Conservation (phyloP, 2,113 vertebrate species). For the Otus sunia region DNA sequence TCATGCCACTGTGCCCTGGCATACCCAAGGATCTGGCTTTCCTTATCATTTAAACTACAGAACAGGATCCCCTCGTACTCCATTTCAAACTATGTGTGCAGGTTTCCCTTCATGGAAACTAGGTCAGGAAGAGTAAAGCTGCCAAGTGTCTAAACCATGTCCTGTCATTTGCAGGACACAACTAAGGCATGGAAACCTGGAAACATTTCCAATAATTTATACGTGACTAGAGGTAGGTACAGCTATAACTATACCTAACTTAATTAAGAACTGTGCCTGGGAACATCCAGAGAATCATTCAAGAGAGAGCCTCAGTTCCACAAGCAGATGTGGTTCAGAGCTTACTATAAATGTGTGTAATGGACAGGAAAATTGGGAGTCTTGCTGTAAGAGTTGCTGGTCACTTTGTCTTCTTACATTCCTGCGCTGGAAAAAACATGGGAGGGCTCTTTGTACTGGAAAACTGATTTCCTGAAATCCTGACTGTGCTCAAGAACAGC, state of each 20-base stretch:
- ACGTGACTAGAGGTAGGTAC: not conserved
- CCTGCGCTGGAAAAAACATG: not conserved
- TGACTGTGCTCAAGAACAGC: not conserved
- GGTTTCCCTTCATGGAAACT: not conserved
- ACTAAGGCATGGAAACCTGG: not conserved
- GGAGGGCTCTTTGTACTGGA: not conserved
- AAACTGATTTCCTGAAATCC: not conserved
- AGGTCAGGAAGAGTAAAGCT: not conserved
- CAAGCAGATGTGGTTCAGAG: not conserved
- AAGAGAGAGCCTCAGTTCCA: not conserved
- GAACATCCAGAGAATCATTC: not conserved
- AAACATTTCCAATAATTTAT: not conserved
- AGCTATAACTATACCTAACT: not conserved
- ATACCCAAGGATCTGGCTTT: not conserved
- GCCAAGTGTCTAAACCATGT: not conserved
- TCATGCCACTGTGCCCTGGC: not conserved
- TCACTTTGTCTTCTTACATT: not conserved
- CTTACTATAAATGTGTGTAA: not conserved
- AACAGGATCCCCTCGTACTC: not conserved
- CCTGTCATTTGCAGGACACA: not conserved
- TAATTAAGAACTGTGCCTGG: not conserved
- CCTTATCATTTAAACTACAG: not conserved
- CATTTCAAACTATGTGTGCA: rapidly evolving
- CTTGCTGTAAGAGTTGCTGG: not conserved
- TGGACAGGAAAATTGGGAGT: not conserved